A percentile compares a stretch with the other conserved stretches of the same genome.
Evolutionary conservation across 2,888 invertebrate species (phyloP).

Genomic region (Cheilosia pagana): DNA sequence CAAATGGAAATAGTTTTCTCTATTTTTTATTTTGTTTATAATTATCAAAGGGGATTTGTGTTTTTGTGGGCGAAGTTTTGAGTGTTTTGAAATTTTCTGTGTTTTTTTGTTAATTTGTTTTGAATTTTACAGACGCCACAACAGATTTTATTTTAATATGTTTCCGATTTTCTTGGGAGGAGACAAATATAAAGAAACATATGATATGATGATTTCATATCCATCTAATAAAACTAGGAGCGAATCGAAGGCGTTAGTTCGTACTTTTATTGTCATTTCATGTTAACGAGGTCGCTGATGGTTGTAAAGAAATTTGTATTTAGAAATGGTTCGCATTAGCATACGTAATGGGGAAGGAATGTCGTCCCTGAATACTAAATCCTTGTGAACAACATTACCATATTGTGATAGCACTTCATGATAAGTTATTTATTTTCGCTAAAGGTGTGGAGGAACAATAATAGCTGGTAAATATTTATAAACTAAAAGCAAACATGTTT

Average conservation of each 20-base stretch:
- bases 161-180: background rate
- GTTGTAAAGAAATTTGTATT: background rate
- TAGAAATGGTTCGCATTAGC: slow-evolving; percentile 8
- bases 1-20: background rate
- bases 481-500: too few relatives aligned
- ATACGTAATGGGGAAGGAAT: slow-evolving; percentile 1
- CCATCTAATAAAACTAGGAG: slow-evolving; percentile 4
- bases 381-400: slow-evolving; percentile 10
- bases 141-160: background rate
- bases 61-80: background rate
- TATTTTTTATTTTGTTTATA: background rate
- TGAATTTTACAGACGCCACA: too few relatives aligned
- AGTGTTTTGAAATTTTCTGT: too few relatives aligned
- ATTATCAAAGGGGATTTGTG: background rate
- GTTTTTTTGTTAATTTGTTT: too few relatives aligned
- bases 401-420: background rate
- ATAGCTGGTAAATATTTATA: too few relatives aligned
- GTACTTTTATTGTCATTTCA: background rate
- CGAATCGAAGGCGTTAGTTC: background rate
- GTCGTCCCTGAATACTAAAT: background rate
- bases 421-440: background rate
- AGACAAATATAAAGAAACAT: background rate
- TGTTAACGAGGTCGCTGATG: background rate
- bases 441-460: too few relatives aligned
- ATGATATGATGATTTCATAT: too few relatives aligned